Conservation (phyloP, 2,797 vertebrate genomes). For the Petrocephalus sullivani region DNA sequence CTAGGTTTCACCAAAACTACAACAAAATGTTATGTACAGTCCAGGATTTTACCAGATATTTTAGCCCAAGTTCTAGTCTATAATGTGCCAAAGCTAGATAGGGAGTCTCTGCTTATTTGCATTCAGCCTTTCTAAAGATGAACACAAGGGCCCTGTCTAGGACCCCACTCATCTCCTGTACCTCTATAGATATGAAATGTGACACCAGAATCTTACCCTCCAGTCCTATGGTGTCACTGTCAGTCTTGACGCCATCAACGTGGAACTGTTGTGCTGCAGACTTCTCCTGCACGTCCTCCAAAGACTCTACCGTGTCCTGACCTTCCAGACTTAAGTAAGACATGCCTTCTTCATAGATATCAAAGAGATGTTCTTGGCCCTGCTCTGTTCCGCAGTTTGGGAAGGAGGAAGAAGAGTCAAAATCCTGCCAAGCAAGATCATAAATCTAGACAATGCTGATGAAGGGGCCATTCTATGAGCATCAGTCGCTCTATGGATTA, state of each 20-base stretch:
- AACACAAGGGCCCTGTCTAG: not conserved
- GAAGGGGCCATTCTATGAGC: not conserved
- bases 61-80: not conserved
- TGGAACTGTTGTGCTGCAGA: conserved; percentile 79
- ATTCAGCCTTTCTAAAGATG: not conserved
- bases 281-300: conserved; percentile 89
- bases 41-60: not conserved
- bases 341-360: conserved; percentile 90
- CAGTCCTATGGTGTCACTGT: conserved; percentile 63
- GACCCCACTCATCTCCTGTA: not conserved
- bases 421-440: not conserved
- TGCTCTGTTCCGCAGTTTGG: conserved; percentile 58
- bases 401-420: conserved; percentile 9
- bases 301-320: conserved; percentile 80
- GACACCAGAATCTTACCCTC: conserved; percentile 63
- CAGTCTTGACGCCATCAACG: conserved; percentile 90
- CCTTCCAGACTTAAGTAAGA: conserved; percentile 81
- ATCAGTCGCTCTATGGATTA: not conserved
- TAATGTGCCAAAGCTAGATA: not conserved
- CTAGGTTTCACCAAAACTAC: not conserved
- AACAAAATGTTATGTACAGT: not conserved
- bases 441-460: not conserved
- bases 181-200: not conserved
- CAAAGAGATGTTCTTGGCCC: conserved; percentile 72
- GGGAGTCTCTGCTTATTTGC: too few relatives aligned